Evolutionary conservation across 2,113 vertebrate species (phyloP).

Genomic region (Eurystomus gularis): DNA sequence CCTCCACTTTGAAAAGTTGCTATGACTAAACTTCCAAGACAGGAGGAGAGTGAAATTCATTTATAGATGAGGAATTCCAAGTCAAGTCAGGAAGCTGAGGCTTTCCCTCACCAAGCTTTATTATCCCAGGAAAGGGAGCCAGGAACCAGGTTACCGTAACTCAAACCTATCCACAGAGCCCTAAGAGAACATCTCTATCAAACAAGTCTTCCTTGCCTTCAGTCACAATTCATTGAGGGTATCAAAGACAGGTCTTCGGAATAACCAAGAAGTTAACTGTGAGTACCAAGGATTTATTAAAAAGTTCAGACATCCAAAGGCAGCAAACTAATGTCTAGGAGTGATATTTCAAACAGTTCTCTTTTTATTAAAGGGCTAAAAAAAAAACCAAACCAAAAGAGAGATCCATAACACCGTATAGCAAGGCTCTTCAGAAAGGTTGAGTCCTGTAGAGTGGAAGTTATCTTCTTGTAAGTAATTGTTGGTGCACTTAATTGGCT

Average conservation of each 20-base stretch:
- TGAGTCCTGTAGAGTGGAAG: not conserved
- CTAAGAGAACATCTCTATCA: not conserved
- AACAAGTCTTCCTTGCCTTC: not conserved
- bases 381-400: not conserved
- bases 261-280: not conserved
- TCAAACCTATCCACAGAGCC: not conserved
- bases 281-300: not conserved
- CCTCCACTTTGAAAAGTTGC: not conserved
- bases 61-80: not conserved
- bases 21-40: not conserved
- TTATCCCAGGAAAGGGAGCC: not conserved
- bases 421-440: not conserved
- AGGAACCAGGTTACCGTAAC: not conserved
- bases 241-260: not conserved
- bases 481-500: not conserved
- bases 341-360: not conserved
- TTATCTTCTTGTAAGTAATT: not conserved
- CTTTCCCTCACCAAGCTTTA: not conserved
- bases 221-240: not conserved
- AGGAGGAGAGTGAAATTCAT: not conserved
- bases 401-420: not conserved
- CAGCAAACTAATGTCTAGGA: not conserved
- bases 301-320: not conserved
- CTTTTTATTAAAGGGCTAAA: not conserved
- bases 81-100: not conserved